A percentile compares a stretch with the other conserved stretches of the same genome.
Conservation (phyloP, 2,113 vertebrate genomes). For the Phalacrocorax brasilianus region DNA sequence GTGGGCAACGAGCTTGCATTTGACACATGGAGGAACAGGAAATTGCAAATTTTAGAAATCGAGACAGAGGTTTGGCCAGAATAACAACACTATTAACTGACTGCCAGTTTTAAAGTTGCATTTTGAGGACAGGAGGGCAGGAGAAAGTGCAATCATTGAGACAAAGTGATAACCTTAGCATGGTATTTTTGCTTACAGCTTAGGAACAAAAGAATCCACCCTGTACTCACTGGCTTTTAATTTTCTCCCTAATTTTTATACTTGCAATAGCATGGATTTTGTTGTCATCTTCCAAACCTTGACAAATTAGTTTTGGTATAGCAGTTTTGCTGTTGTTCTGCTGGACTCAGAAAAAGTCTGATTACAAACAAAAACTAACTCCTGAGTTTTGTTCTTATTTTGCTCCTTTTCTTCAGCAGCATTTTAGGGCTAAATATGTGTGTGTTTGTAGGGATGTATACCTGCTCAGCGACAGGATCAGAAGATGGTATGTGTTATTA, state of each 20-base stretch:
- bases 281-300: not conserved
- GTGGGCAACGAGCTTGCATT: not conserved
- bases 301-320: not conserved
- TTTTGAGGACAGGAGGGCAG: not conserved
- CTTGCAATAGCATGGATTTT: not conserved
- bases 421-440: not conserved
- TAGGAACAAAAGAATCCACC: not conserved
- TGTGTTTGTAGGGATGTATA: rapidly evolving
- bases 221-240: not conserved
- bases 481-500: not conserved
- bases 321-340: not conserved
- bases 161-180: not conserved
- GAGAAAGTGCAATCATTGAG: not conserved
- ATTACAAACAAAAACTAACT: not conserved
- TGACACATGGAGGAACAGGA: not conserved
- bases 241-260: not conserved
- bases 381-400: not conserved
- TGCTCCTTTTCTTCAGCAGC: not conserved
- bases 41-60: not conserved
- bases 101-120: not conserved
- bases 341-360: not conserved
- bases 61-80: not conserved
- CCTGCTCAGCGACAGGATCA: rapidly evolving
- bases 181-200: not conserved
- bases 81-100: not conserved